Percentiles rank a stretch among this genome's conserved stretches.
These are phyloP conservation scores for Falco berigora DNA, from an alignment of 2,797 vertebrate species.

Conservation along the genomic window DNA sequence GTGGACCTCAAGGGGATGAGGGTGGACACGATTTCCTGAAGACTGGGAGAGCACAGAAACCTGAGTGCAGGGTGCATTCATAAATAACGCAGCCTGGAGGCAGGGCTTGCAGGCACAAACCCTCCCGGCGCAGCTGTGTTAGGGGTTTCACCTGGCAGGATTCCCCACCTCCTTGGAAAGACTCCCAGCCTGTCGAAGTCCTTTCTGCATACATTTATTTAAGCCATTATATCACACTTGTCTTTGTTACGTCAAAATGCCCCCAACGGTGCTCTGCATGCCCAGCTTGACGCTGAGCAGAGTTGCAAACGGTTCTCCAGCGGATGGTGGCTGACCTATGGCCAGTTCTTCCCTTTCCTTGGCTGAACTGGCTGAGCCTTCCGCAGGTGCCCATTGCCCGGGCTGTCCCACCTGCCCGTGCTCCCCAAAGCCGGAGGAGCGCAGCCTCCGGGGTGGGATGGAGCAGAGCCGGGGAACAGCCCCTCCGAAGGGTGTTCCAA, in stretches of 20 bases:
- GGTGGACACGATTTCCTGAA: background rate
- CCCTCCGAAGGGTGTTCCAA: background rate
- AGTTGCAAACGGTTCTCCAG: background rate
- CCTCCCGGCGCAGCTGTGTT: no score
- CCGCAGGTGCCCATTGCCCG: background rate
- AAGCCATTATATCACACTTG: background rate
- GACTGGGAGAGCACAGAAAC: background rate
- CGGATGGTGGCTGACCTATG: fast-evolving
- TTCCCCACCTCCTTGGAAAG: background rate
- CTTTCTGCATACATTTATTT: background rate
- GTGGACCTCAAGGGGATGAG: background rate
- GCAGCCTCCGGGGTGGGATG: background rate
- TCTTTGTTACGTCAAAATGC: background rate
- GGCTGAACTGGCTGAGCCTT: background rate
- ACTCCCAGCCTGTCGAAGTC: background rate
- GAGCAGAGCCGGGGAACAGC: background rate
- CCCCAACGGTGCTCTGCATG: background rate
- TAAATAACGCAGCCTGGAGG: background rate
- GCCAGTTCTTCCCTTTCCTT: background rate
- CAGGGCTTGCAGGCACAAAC: background rate
- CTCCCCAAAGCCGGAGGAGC: fast-evolving
- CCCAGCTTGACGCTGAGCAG: background rate
- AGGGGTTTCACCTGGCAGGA: background rate
- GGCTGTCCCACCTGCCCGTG: background rate
- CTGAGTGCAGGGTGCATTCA: no score